Conservation (phyloP, 1,140 invertebrate species). For the Ridgeia piscesae region DNA sequence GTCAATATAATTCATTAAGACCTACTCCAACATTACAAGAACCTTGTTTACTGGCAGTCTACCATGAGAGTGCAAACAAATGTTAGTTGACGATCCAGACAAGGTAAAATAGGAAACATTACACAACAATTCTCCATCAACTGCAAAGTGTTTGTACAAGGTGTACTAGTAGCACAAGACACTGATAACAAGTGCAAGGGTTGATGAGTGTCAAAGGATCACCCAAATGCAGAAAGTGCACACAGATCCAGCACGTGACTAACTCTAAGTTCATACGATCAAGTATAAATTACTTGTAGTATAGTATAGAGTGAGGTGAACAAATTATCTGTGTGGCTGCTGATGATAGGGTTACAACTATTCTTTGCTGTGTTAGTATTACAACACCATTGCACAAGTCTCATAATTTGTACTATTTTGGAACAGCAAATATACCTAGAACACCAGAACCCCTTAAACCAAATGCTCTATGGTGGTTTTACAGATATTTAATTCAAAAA, state of each 20-base stretch:
- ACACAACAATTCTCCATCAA: neutral
- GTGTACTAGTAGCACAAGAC: neutral
- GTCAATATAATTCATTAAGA: neutral
- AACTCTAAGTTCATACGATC: neutral
- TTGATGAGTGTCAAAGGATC: neutral
- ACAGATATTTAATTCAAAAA: no score
- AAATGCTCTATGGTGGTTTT: no score
- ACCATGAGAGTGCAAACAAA: neutral
- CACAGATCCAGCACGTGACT: neutral
- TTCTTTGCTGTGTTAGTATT: no score
- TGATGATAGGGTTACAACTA: no score
- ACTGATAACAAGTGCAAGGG: neutral
- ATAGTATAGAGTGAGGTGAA: no score
- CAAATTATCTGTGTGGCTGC: no score
- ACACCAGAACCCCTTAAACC: no score
- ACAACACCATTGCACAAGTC: no score
- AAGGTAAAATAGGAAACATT: neutral
- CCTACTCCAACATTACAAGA: neutral
- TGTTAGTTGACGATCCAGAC: neutral
- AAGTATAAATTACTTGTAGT: no score
- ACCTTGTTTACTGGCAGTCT: neutral
- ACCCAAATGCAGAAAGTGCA: neutral
- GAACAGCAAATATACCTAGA: no score
- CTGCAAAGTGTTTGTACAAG: neutral
- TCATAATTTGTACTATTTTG: no score